phyloP scores from a whole-genome alignment of 2,797 vertebrate genomes.

The Emydoidea blandingii region DNA sequence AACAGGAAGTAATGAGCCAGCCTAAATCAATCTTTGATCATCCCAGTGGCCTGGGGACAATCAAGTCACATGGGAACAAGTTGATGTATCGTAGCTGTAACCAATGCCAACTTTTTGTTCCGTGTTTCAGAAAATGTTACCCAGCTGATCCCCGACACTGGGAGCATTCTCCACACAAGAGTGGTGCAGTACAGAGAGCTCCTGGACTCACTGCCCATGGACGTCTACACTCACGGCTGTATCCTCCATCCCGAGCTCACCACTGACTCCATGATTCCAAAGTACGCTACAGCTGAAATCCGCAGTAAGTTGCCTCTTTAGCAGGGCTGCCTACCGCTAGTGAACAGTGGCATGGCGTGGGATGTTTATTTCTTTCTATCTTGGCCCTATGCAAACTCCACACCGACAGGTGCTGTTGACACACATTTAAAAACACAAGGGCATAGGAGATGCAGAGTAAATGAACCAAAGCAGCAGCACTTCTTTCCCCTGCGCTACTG shows the following conservation, averaged over 20 bases:
- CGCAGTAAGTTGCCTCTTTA: slow-evolving; percentile 91
- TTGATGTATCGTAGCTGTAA: neutral
- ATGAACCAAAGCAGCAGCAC: neutral
- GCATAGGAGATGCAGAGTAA: neutral
- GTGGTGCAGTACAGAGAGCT: slow-evolving; percentile 97
- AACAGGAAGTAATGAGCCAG: fast-evolving
- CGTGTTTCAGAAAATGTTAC: slow-evolving; percentile 86
- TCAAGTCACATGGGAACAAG: neutral
- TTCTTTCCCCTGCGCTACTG: neutral
- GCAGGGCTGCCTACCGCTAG: neutral
- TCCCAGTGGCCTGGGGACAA: neutral
- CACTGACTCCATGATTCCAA: slow-evolving; percentile 99
- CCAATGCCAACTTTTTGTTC: neutral
- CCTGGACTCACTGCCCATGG: slow-evolving; percentile 97
- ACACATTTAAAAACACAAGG: neutral
- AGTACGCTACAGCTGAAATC: slow-evolving; percentile 99
- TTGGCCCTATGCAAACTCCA: neutral
- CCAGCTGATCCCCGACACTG: slow-evolving; percentile 91
- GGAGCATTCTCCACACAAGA: slow-evolving; percentile 87
- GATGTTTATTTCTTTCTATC: neutral
- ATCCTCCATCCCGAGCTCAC: slow-evolving; percentile 99
- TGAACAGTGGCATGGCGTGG: neutral
- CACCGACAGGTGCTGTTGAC: neutral
- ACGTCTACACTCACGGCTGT: slow-evolving; percentile 98
- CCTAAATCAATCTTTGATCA: fast-evolving